Evolutionary conservation across 2,113 vertebrate species (phyloP).

Genomic region (Syngnathus typhle): DNA sequence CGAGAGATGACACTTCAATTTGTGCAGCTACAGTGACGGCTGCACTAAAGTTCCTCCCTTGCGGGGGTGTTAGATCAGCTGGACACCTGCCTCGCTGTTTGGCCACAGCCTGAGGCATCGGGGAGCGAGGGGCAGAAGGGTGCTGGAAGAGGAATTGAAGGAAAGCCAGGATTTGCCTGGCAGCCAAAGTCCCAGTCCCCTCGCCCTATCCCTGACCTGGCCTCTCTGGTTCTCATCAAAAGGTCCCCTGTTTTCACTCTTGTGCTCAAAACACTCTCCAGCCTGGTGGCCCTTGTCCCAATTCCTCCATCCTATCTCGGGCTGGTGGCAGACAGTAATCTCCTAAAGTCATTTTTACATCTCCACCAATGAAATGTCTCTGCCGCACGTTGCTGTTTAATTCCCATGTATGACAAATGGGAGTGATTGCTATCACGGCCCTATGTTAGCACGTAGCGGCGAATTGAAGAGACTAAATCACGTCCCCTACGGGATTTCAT

Average conservation of each 20-base stretch:
- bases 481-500: constrained; percentile 31
- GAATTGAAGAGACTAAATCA: constrained; percentile 55
- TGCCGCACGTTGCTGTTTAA: constrained; percentile 38
- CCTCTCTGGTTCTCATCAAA: constrained; percentile 47
- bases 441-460: constrained; percentile 34
- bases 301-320: constrained; percentile 34
- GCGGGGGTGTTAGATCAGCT: constrained; percentile 61
- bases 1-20: constrained; percentile 68
- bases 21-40: constrained; percentile 60
- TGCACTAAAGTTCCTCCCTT: constrained; percentile 53
- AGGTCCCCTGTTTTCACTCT: constrained; percentile 24
- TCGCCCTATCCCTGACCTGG: constrained; percentile 31
- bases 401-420: constrained; percentile 45
- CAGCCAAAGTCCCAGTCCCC: constrained; percentile 48
- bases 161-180: constrained; percentile 44
- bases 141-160: constrained; percentile 56
- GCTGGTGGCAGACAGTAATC: constrained; percentile 10
- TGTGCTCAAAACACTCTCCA: constrained; percentile 39
- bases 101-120: constrained; percentile 39
- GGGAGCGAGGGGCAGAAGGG: constrained; percentile 9
- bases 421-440: constrained; percentile 38
- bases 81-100: constrained; percentile 64
- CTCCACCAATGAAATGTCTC: constrained; percentile 38
- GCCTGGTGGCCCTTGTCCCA: constrained; percentile 22
- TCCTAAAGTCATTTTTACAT: not conserved